These are phyloP conservation scores for Albula glossodonta DNA, from an alignment of 2,113 vertebrate genomes.

Conservation along the genomic window DNA sequence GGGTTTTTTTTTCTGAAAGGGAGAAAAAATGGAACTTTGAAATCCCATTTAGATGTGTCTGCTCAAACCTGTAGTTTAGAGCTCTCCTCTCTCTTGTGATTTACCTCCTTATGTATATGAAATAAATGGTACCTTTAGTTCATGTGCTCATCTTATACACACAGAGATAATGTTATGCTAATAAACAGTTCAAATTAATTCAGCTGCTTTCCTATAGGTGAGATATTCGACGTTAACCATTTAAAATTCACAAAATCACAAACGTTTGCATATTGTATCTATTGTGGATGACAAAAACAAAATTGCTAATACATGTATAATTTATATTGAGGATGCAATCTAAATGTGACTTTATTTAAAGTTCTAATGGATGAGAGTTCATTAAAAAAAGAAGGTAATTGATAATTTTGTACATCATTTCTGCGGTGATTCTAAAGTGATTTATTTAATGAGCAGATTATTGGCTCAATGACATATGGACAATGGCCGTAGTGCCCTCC, in stretches of 20 bases:
- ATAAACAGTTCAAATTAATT: too few species aligned
- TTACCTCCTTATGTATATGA: background rate
- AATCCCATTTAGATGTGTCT: background rate
- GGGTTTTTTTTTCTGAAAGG: background rate
- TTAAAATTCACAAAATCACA: too few species aligned
- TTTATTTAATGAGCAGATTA: constrained; percentile 72
- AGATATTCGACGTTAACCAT: too few species aligned
- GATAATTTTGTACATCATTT: constrained; percentile 68
- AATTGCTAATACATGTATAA: background rate
- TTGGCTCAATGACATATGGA: constrained; percentile 67
- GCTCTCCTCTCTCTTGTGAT: too few species aligned
- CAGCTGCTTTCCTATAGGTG: too few species aligned
- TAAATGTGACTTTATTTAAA: constrained; percentile 38
- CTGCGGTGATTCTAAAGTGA: constrained; percentile 46
- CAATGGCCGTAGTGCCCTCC: constrained; percentile 54
- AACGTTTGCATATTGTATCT: background rate
- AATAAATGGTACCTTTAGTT: too few species aligned
- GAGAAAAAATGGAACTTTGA: background rate
- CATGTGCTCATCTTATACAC: too few species aligned
- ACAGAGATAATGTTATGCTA: too few species aligned
- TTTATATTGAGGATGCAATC: constrained; percentile 18
- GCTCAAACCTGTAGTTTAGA: background rate
- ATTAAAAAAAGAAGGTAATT: constrained; percentile 64
- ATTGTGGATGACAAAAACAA: constrained; percentile 13
- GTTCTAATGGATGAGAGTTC: constrained; percentile 51